phyloP scores from a whole-genome alignment of 1,140 invertebrate species.

The Halesus radiatus region DNA sequence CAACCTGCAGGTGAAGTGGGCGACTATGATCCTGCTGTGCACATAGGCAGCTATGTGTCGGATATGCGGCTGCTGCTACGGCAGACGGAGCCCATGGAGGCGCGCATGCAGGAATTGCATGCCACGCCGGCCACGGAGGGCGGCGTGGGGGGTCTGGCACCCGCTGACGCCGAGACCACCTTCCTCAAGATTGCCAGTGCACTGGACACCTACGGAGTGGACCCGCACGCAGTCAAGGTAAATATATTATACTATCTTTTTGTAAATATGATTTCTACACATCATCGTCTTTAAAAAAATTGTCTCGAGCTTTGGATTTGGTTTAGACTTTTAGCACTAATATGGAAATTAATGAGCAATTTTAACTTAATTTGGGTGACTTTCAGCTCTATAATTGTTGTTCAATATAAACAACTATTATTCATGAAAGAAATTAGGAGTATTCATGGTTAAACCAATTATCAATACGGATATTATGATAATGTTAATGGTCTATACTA shows the following conservation, averaged over 20 bases:
- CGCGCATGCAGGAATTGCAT: slow-evolving; percentile 68
- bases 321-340: no score
- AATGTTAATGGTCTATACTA: no score
- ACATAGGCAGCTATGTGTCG: slow-evolving; percentile 90
- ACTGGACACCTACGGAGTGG: slow-evolving; percentile 96
- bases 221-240: slow-evolving; percentile 98
- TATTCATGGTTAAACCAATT: no score
- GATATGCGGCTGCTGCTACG: slow-evolving; percentile 93
- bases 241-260: background rate
- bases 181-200: slow-evolving; percentile 91
- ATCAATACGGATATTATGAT: no score
- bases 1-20: slow-evolving; percentile 92
- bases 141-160: slow-evolving; percentile 78
- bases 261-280: no score
- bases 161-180: slow-evolving; percentile 83
- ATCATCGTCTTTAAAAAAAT: no score
- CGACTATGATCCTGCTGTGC: slow-evolving; percentile 92
- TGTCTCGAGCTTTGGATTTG: no score
- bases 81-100: slow-evolving; percentile 92
- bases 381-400: no score
- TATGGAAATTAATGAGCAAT: no score
- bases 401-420: no score
- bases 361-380: no score
- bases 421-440: no score
- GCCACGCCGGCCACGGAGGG: slow-evolving; percentile 63